phyloP scores from a whole-genome alignment of 1,140 invertebrate genomes.

The Lasaia peninsularis region DNA sequence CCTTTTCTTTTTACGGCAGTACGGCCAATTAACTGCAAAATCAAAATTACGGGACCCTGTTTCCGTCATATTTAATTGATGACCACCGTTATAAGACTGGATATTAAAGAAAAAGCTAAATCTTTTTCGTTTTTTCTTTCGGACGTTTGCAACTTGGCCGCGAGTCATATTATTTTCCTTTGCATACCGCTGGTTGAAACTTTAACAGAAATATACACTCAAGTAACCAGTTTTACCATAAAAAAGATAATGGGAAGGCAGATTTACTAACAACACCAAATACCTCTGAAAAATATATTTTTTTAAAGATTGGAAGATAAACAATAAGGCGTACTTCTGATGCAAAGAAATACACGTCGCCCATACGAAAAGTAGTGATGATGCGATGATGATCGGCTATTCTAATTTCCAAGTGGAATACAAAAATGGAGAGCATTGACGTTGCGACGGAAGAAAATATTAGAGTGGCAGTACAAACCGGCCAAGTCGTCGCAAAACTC shows the following conservation, averaged over 20 bases:
- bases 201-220: conserved; percentile 1
- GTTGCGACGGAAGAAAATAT: too few relatives aligned
- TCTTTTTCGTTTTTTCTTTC: conserved; percentile 2
- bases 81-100: conserved; percentile 14
- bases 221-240: neutral
- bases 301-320: too few relatives aligned
- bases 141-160: neutral
- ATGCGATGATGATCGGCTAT: too few relatives aligned
- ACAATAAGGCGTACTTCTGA: too few relatives aligned
- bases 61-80: conserved; percentile 31
- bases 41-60: conserved; percentile 35
- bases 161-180: neutral
- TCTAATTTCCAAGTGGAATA: too few relatives aligned
- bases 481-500: too few relatives aligned
- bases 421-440: too few relatives aligned
- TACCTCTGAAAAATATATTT: too few relatives aligned
- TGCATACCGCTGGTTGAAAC: neutral
- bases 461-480: too few relatives aligned
- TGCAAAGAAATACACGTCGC: too few relatives aligned
- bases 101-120: conserved; percentile 2
- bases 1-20: neutral
- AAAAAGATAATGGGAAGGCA: neutral
- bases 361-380: too few relatives aligned
- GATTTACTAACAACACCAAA: too few relatives aligned
- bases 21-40: conserved; percentile 38